Conservation (phyloP, 2,888 invertebrate species). For the Bugula neritina region DNA sequence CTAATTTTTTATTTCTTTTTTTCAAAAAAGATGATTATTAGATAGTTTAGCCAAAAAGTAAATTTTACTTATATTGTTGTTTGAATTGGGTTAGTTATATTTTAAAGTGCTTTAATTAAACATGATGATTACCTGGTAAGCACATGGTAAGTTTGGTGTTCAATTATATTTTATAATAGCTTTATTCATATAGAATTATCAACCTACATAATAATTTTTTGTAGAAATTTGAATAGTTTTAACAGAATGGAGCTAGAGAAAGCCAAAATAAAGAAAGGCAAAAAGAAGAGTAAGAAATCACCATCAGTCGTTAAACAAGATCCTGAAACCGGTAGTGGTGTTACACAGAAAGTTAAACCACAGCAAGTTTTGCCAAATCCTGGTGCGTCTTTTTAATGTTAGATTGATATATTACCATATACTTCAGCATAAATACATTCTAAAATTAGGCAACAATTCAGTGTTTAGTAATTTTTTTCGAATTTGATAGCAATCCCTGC, state of each 20-base stretch:
- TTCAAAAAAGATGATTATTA: too few relatives aligned
- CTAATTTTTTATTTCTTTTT: too few relatives aligned
- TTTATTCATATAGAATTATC: too few relatives aligned
- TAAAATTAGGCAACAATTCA: not conserved
- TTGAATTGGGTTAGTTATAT: too few relatives aligned
- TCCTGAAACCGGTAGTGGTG: not conserved
- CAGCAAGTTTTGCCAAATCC: conserved; percentile 21
- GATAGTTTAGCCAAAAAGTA: too few relatives aligned
- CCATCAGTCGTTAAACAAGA: not conserved
- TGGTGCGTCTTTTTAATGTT: not conserved
- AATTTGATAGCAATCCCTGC: too few relatives aligned
- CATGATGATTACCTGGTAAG: too few relatives aligned
- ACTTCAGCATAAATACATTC: not conserved
- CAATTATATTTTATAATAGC: too few relatives aligned
- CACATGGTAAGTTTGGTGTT: too few relatives aligned
- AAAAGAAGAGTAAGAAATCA: not conserved
- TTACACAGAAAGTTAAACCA: not conserved
- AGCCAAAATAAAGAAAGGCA: not conserved
- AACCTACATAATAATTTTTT: not conserved
- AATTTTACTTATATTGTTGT: too few relatives aligned
- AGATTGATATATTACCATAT: not conserved
- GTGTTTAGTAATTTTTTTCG: not conserved
- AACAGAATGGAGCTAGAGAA: not conserved
- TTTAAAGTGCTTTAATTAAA: too few relatives aligned
- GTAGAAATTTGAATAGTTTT: too few relatives aligned